Conservation (phyloP, 2,113 vertebrate species). For the Gobiocypris rarus region DNA sequence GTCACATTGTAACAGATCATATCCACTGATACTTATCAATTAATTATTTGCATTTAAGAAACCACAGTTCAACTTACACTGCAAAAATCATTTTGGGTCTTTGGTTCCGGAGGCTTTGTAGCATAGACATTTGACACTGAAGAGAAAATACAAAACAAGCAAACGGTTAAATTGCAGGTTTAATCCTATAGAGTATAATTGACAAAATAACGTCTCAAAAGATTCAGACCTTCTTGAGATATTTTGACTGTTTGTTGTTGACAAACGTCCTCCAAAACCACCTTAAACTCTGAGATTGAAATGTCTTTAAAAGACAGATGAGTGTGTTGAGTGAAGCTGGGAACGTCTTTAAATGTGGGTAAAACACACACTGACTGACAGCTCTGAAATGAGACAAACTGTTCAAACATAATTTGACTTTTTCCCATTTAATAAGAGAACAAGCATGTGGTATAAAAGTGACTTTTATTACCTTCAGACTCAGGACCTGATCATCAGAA, state of each 20-base stretch:
- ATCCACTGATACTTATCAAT: too few species aligned
- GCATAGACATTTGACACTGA: too few species aligned
- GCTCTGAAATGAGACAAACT: conserved; percentile 21
- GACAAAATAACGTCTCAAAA: neutral
- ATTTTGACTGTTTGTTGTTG: conserved; percentile 33
- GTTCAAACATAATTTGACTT: too few species aligned
- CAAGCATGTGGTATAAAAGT: too few species aligned
- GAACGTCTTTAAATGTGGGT: conserved; percentile 1
- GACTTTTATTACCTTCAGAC: neutral
- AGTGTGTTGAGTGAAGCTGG: neutral
- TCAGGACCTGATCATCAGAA: neutral
- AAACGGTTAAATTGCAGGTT: too few species aligned
- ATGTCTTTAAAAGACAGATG: conserved; percentile 20
- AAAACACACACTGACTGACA: neutral
- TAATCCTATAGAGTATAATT: neutral
- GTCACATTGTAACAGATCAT: too few species aligned
- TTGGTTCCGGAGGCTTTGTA: too few species aligned
- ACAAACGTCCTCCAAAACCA: neutral
- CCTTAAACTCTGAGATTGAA: conserved; percentile 30
- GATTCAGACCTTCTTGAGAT: conserved; percentile 28
- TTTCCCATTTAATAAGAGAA: too few species aligned
- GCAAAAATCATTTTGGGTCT: too few species aligned
- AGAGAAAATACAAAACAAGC: too few species aligned
- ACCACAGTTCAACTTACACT: too few species aligned
- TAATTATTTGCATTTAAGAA: too few species aligned